Percentiles rank a stretch among this genome's conserved stretches.
These are phyloP conservation scores for Sciurus vulgaris DNA, from an alignment of 2,797 vertebrate species.

Conservation along the genomic window DNA sequence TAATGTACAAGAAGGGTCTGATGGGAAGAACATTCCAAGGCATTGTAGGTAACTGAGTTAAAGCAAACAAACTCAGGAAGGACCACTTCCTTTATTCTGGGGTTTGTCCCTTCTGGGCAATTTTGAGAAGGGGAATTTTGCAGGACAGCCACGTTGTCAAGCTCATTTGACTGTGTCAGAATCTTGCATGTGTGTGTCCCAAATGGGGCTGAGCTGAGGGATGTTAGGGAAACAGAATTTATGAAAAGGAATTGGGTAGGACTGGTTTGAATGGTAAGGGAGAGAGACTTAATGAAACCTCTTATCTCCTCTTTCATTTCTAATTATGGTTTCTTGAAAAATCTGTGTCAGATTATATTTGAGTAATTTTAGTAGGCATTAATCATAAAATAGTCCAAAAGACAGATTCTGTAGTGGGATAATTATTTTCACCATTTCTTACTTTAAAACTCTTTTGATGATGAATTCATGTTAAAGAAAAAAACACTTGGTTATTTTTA, in stretches of 20 bases:
- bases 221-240: conserved; percentile 44
- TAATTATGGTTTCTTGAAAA: conserved; percentile 64
- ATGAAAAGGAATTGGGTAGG: conserved; percentile 10
- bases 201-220: conserved; percentile 18
- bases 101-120: neutral
- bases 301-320: conserved; percentile 56
- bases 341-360: conserved; percentile 56
- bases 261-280: conserved; percentile 4
- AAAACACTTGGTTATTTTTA: conserved; percentile 64
- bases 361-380: conserved; percentile 61
- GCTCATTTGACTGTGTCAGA: conserved; percentile 37
- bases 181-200: neutral
- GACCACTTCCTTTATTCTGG: neutral
- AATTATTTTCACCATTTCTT: conserved; percentile 64
- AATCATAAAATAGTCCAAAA: conserved; percentile 59
- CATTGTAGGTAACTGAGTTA: conserved; percentile 2
- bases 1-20: neutral
- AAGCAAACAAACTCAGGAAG: conserved; percentile 36
- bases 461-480: conserved; percentile 60
- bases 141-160: neutral
- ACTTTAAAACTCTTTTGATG: conserved; percentile 50
- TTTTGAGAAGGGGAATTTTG: neutral
- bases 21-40: conserved; percentile 27
- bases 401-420: conserved; percentile 34
- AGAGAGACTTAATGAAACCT: conserved; percentile 26